phyloP scores from a whole-genome alignment of 1,140 invertebrate species.

The Bombus waltoni region DNA sequence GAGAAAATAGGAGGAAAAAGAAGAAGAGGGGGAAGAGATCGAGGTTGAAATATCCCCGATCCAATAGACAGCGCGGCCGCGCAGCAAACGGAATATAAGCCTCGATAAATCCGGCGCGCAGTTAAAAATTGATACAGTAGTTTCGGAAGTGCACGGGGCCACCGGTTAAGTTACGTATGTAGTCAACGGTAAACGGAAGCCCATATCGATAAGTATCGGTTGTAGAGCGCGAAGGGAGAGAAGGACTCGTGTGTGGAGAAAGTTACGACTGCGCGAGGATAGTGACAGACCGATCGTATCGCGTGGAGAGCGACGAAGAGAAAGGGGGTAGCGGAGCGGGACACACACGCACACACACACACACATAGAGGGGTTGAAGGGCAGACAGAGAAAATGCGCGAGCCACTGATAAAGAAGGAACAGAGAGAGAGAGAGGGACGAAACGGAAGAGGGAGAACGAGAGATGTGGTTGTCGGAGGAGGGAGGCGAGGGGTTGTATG shows the following conservation, averaged over 20 bases:
- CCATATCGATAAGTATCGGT: slow-evolving; percentile 79
- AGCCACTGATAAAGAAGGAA: neutral
- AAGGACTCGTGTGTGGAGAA: slow-evolving; percentile 37
- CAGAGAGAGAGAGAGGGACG: neutral
- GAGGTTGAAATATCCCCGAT: slow-evolving; percentile 38
- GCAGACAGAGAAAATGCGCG: slow-evolving; percentile 29
- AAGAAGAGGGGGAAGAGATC: neutral
- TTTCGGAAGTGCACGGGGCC: slow-evolving; percentile 75
- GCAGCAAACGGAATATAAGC: slow-evolving; percentile 71
- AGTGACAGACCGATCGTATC: slow-evolving; percentile 4
- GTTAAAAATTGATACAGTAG: slow-evolving; percentile 80
- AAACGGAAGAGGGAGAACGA: slow-evolving; percentile 3
- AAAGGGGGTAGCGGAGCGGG: slow-evolving; percentile 11
- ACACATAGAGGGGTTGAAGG: neutral
- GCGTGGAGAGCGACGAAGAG: slow-evolving; percentile 18
- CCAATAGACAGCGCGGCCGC: neutral
- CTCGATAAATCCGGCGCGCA: slow-evolving; percentile 74
- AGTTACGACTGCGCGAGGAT: slow-evolving; percentile 34
- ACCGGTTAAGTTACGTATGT: slow-evolving; percentile 75
- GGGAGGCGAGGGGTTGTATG: slow-evolving; percentile 20
- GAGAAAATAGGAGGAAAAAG: neutral
- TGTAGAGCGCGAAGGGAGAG: slow-evolving; percentile 60
- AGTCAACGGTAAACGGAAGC: slow-evolving; percentile 79
- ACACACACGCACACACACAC: neutral
- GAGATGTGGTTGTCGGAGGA: slow-evolving; percentile 18